A percentile compares a stretch with the other conserved stretches of the same genome.
Conservation (phyloP, 2,888 invertebrate species). For the Pandemis heparana region DNA sequence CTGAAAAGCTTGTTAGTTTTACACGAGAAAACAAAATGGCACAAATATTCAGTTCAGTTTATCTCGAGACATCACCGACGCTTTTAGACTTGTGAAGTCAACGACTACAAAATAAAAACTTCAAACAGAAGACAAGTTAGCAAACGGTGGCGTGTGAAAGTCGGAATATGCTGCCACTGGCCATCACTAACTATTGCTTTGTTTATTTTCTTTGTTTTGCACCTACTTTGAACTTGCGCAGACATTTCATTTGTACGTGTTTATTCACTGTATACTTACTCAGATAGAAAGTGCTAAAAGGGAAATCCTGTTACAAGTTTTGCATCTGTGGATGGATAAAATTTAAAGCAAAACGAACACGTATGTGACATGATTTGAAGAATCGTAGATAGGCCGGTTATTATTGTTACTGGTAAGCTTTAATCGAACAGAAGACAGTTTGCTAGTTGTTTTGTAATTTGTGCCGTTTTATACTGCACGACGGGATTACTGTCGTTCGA, state of each 20-base stretch:
- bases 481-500: conserved; percentile 1
- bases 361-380: not conserved
- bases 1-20: not conserved
- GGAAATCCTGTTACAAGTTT: conserved; percentile 5
- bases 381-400: not conserved
- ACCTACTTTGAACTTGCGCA: conserved; percentile 50
- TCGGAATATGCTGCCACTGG: conserved; percentile 45
- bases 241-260: conserved; percentile 52
- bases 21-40: not conserved
- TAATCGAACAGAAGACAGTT: conserved; percentile 4
- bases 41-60: conserved; percentile 9
- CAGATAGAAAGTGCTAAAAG: conserved; percentile 33
- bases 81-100: conserved; percentile 46
- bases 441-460: conserved; percentile 1
- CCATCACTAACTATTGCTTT: conserved; percentile 39
- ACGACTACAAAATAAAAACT: conserved; percentile 55
- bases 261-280: conserved; percentile 42
- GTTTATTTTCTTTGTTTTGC: conserved; percentile 59
- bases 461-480: conserved; percentile 9
- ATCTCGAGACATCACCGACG: conserved; percentile 27
- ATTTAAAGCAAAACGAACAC: not conserved
- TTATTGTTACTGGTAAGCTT: not conserved
- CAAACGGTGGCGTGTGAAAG: conserved; percentile 60
- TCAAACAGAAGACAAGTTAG: conserved; percentile 51
- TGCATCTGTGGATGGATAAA: not conserved